Conservation (phyloP, 1,140 invertebrate species). For the Trachymyrmex septentrionalis region DNA sequence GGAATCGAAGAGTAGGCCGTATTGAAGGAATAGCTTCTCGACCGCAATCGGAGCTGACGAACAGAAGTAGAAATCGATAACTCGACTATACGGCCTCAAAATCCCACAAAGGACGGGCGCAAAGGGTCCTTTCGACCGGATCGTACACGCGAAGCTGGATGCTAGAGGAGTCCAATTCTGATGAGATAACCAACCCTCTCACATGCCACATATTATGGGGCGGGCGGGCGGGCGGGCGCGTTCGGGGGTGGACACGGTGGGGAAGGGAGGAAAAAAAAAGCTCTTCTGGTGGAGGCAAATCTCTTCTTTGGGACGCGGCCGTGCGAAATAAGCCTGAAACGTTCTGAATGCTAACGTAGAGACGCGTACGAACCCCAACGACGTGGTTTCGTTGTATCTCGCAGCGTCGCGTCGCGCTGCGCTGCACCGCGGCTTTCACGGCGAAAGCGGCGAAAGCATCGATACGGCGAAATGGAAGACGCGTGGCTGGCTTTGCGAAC, state of each 20-base stretch:
- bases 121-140: slow-evolving; percentile 66
- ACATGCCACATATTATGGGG: slow-evolving; percentile 76
- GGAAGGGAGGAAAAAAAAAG: slow-evolving; percentile 78
- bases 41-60: slow-evolving; percentile 38
- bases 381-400: slow-evolving; percentile 70
- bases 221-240: slow-evolving; percentile 29
- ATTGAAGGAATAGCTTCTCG: slow-evolving; percentile 34
- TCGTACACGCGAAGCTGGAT: slow-evolving; percentile 72
- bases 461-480: slow-evolving; percentile 66
- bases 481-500: slow-evolving; percentile 40
- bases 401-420: slow-evolving; percentile 47
- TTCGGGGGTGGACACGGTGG: slow-evolving; percentile 36
- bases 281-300: slow-evolving; percentile 85
- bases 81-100: slow-evolving; percentile 75
- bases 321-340: slow-evolving; percentile 86
- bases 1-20: slow-evolving; percentile 6
- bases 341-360: slow-evolving; percentile 86
- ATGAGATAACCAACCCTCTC: slow-evolving; percentile 84
- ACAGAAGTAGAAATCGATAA: slow-evolving; percentile 81
- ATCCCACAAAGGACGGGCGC: slow-evolving; percentile 82
- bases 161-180: slow-evolving; percentile 84
- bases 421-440: slow-evolving; percentile 45
- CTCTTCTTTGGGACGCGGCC: slow-evolving; percentile 84
- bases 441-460: slow-evolving; percentile 59
- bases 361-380: slow-evolving; percentile 68